Base-by-base conservation (phyloP, 2,113 vertebrate genomes). In the Dendropsophus ebraccatus region DNA sequence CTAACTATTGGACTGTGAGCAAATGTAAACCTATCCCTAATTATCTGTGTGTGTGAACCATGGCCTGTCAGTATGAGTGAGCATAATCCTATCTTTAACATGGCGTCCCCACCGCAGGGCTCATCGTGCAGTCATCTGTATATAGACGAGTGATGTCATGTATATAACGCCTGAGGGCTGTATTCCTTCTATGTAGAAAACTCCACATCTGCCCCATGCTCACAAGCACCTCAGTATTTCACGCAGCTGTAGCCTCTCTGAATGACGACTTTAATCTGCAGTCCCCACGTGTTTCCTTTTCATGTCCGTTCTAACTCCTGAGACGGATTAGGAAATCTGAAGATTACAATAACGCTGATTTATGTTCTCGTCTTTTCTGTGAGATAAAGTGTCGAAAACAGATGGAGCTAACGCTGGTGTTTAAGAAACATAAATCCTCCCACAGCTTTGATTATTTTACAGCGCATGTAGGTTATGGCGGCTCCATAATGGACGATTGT, bases 241-340 rank as follows among this genome's bases (percentile, higher is more conserved):
- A 90, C 85, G 70, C 90, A 92, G 91, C 90, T 91, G 91, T 89
- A 91, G 49, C 32, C 70, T 60, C 86, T 90, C 89, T 79, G 88
- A 77, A 82, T 82, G 0, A 9, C 58, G 35, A 58, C 41, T 74
- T 30, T n/a, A 50, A 75, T 84, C n/a, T 41, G 41, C 67, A 16
- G 28, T 30, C n/a, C 17, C 45, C 37, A 11, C 28, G 7, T 78
- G 47, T 82, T 73, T 73, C 49, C 32, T 60, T 84, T 75, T 72
- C 70, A 84, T 84, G 82, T 74, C 75, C 8, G 23, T 47, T 60
- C 35, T 72, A 28, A 28, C 23, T 58, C 54, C 50, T 84, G 69
- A 37, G 45, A 74, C 1, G 52, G 35, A 60, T 84, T 74, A 84
- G 12, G 54, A 75, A 84, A 75, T 58, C 35, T 41, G 56, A 70